phyloP scores from a whole-genome alignment of 2,113 vertebrate species.

The Bos indicus region DNA sequence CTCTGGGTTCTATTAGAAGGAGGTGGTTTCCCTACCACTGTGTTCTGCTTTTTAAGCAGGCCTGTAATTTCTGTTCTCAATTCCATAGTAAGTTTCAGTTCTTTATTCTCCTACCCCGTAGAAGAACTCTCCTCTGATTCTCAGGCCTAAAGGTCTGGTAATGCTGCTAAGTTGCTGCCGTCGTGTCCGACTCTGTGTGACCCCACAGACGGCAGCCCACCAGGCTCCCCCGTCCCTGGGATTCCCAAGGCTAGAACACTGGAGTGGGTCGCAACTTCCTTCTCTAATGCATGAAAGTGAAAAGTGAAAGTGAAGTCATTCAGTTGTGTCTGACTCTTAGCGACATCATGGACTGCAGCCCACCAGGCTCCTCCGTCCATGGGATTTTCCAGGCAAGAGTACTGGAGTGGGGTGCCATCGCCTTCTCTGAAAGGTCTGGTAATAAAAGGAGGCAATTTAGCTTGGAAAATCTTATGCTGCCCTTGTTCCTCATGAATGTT shows the following conservation, averaged over 20 bases:
- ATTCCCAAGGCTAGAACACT: too few species aligned
- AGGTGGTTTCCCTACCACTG: neutral
- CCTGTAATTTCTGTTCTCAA: slow-evolving; percentile 61
- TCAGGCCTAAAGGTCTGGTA: neutral
- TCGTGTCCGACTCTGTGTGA: too few species aligned
- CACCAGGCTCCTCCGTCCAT: too few species aligned
- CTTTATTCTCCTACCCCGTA: slow-evolving; percentile 35
- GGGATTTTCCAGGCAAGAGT: too few species aligned
- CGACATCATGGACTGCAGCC: too few species aligned
- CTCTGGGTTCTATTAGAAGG: neutral
- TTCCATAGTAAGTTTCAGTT: slow-evolving; percentile 60
- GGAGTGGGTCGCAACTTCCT: too few species aligned
- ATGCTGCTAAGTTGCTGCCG: neutral
- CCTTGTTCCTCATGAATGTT: neutral
- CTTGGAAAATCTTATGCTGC: neutral
- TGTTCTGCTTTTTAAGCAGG: slow-evolving; percentile 57
- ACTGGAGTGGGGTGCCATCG: too few species aligned
- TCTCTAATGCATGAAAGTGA: too few species aligned
- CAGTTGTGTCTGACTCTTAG: rapidly evolving
- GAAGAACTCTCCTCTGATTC: slow-evolving; percentile 13
- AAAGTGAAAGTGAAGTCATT: too few species aligned
- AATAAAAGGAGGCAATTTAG: slow-evolving; percentile 6
- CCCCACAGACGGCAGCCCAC: too few species aligned
- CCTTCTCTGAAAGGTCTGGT: neutral
- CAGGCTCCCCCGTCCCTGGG: too few species aligned